Conservation (phyloP, 1,140 invertebrate species). For the Bombyx mori region DNA sequence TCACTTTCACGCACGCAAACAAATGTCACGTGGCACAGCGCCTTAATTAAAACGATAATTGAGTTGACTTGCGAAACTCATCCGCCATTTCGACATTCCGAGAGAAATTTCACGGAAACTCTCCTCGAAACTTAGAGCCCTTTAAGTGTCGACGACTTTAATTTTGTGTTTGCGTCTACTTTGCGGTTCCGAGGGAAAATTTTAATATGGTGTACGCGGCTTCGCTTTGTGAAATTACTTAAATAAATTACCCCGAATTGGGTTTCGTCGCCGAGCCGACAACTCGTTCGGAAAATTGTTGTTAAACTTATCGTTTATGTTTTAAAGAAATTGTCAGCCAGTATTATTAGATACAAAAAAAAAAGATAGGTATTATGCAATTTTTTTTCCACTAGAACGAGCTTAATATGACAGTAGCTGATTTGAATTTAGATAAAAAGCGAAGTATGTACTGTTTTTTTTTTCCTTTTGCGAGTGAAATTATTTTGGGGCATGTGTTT, state of each 20-base stretch:
- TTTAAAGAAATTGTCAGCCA: too few species aligned
- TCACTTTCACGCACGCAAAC: conserved; percentile 68
- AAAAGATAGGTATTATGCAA: too few species aligned
- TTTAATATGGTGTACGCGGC: conserved; percentile 58
- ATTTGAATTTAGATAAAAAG: too few species aligned
- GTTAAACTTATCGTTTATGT: conserved; percentile 11
- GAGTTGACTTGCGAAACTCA: conserved; percentile 69
- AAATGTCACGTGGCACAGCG: conserved; percentile 67
- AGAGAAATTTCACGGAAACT: conserved; percentile 60
- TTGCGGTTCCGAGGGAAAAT: conserved; percentile 61
- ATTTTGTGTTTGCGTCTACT: conserved; percentile 69
- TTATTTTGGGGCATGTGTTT: too few species aligned
- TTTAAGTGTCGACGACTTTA: conserved; percentile 69
- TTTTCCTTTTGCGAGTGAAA: too few species aligned
- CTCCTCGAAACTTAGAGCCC: conserved; percentile 59
- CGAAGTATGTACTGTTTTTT: too few species aligned
- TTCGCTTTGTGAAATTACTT: conserved; percentile 56
- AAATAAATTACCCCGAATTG: conserved; percentile 60
- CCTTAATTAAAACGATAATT: conserved; percentile 72
- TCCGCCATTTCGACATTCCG: conserved; percentile 66
- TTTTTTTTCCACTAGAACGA: too few species aligned
- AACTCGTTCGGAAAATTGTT: conserved; percentile 48
- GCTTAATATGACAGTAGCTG: too few species aligned
- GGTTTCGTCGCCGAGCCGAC: conserved; percentile 38
- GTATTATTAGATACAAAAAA: too few species aligned